Evolutionary conservation across 2,113 vertebrate species (phyloP).

Genomic region (Chaetorhynchus papuensis): DNA sequence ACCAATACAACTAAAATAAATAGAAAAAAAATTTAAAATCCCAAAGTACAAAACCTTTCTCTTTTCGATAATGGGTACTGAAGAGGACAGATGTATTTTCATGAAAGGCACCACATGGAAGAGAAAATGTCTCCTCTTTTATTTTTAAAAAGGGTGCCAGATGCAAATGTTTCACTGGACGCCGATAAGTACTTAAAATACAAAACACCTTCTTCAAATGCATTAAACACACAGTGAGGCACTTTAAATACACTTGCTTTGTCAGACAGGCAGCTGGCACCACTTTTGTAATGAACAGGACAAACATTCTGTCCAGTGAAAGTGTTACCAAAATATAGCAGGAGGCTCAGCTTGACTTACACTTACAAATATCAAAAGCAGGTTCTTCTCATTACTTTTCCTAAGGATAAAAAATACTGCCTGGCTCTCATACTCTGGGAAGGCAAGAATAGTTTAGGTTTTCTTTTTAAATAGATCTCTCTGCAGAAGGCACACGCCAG

Average conservation of each 20-base stretch:
- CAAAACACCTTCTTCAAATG: conserved; percentile 65
- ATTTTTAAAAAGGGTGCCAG: conserved; percentile 65
- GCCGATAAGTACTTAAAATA: conserved; percentile 63
- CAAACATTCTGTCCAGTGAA: conserved; percentile 29
- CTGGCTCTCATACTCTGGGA: neutral
- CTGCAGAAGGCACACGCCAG: accelerated
- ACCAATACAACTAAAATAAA: conserved; percentile 52
- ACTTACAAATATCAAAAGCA: conserved; percentile 2
- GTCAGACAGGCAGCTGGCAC: conserved; percentile 65
- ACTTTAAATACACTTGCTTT: conserved; percentile 56
- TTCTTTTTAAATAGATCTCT: neutral
- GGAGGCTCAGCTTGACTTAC: conserved; percentile 7
- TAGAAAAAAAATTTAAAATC: neutral
- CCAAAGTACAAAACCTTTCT: conserved; percentile 43
- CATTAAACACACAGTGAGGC: conserved; percentile 61
- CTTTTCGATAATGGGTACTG: conserved; percentile 27
- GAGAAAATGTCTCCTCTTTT: conserved; percentile 53
- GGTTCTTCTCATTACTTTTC: neutral
- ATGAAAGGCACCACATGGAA: conserved; percentile 67
- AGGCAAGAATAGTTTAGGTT: neutral
- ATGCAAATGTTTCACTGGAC: conserved; percentile 68
- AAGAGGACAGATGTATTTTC: conserved; percentile 63
- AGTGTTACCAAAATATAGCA: conserved; percentile 47
- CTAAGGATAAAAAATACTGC: neutral
- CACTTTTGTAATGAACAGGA: conserved; percentile 40